A percentile compares a stretch with the other conserved stretches of the same genome.
Conservation (phyloP, 2,113 vertebrate genomes). For the Glaucomys volans region DNA sequence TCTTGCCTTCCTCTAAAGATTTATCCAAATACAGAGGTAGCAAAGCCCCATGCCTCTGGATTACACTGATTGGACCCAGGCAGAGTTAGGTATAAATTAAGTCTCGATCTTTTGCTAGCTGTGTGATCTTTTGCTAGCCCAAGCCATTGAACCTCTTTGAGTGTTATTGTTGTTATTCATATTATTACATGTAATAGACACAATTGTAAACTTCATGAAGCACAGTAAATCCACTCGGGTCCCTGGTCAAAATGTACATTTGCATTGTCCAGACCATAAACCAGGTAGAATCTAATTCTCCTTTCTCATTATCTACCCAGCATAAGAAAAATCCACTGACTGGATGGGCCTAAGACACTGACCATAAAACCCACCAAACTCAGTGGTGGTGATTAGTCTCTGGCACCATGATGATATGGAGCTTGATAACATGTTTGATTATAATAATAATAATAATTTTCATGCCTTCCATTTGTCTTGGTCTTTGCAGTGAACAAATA, state of each 20-base stretch:
- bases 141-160: conserved; percentile 43
- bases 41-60: neutral
- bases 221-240: conserved; percentile 36
- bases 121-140: neutral
- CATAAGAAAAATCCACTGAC: neutral
- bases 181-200: conserved; percentile 18
- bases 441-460: neutral
- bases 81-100: neutral
- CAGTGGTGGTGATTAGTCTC: neutral
- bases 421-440: neutral
- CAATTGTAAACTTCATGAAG: conserved; percentile 47
- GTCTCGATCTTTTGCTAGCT: neutral
- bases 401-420: neutral
- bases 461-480: neutral
- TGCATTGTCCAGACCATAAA: conserved; percentile 7
- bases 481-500: neutral
- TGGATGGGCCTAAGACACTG: neutral
- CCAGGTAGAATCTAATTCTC: conserved; percentile 20
- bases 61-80: neutral
- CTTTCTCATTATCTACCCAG: neutral
- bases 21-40: neutral
- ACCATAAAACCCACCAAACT: neutral
- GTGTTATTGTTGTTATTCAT: conserved; percentile 11
- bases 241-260: conserved; percentile 58
- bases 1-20: neutral